Evolutionary conservation across 2,113 vertebrate species (phyloP).

Genomic region (Mirounga angustirostris): DNA sequence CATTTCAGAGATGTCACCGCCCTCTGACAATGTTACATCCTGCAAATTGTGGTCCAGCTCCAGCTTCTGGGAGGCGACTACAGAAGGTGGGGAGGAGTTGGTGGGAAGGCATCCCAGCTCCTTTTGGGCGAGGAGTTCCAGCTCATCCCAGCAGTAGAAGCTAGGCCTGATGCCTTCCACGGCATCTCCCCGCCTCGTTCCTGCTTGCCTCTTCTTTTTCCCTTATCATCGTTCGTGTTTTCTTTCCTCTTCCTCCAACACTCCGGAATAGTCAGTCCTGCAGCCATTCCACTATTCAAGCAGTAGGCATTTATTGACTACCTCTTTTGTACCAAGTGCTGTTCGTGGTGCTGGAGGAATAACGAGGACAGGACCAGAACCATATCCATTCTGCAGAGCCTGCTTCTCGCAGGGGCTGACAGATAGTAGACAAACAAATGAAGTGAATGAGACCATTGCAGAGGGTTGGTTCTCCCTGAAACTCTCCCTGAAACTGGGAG

Average conservation of each 20-base stretch:
- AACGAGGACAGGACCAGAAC: neutral
- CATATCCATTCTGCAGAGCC: too few relatives aligned
- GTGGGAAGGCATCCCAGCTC: neutral
- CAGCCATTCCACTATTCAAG: neutral
- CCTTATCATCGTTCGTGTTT: neutral
- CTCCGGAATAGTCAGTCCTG: neutral
- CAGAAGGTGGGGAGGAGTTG: neutral
- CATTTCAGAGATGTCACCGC: conserved; percentile 10
- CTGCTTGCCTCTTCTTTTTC: neutral
- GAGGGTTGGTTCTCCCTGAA: neutral
- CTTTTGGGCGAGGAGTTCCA: neutral
- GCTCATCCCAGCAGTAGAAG: neutral
- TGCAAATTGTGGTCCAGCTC: neutral
- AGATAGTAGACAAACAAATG: neutral
- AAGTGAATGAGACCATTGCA: neutral
- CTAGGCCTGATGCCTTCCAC: neutral
- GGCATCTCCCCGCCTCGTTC: neutral
- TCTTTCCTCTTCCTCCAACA: neutral
- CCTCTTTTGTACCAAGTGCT: neutral
- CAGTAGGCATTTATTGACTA: neutral
- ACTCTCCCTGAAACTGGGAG: neutral
- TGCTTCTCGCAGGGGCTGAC: neutral
- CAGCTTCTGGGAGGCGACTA: neutral
- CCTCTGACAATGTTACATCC: neutral
- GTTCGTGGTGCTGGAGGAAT: neutral